phyloP scores from a whole-genome alignment of 1,140 invertebrate species.

The Tribolium castaneum region DNA sequence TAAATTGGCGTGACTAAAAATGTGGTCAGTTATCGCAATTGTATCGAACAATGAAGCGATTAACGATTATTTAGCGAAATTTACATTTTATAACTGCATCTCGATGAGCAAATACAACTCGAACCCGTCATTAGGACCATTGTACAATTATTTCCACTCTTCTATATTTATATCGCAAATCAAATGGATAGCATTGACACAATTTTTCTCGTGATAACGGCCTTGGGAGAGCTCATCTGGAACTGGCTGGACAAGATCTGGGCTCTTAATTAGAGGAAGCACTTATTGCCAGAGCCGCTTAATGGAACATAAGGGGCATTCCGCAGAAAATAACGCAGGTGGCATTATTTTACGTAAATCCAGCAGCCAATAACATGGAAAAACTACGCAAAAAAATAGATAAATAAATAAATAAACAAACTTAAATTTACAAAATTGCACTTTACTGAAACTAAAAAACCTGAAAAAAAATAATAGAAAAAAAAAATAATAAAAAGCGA shows the following conservation, averaged over 20 bases:
- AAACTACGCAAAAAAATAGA: too few species aligned
- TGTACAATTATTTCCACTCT: constrained; percentile 10
- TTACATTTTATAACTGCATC: constrained; percentile 41
- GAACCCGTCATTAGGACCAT: constrained; percentile 16
- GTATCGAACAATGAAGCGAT: constrained; percentile 46
- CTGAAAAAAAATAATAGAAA: too few species aligned
- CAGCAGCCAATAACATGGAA: too few species aligned
- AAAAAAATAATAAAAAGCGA: too few species aligned
- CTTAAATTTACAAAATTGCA: not conserved
- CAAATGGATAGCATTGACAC: constrained; percentile 18
- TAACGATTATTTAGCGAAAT: constrained; percentile 43
- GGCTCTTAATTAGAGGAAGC: constrained; percentile 23
- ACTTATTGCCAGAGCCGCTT: constrained; percentile 6
- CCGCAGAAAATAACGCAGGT: not conserved
- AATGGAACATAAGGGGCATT: not conserved
- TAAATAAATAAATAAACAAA: not conserved
- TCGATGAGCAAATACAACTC: constrained; percentile 19
- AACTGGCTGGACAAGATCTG: constrained; percentile 10
- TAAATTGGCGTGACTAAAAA: constrained; percentile 47
- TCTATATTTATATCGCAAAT: not conserved
- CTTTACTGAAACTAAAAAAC: too few species aligned
- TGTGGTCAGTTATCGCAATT: constrained; percentile 49
- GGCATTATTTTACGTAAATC: not conserved
- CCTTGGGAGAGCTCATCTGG: not conserved
- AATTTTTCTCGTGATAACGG: constrained; percentile 18